Conservation (phyloP, 2,113 vertebrate species). For the Anguilla japonica region DNA sequence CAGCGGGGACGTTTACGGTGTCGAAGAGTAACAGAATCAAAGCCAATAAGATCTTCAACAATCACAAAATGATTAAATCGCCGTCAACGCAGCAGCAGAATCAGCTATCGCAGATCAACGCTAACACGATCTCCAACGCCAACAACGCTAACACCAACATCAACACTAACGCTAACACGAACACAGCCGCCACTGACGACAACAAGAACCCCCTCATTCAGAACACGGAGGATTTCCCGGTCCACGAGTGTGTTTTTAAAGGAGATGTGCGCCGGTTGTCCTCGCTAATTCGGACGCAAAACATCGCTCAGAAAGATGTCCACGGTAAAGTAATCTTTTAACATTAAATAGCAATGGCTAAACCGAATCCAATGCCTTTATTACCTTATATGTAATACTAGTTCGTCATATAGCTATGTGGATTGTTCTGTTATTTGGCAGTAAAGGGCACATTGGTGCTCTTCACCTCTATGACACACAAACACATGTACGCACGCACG, state of each 20-base stretch:
- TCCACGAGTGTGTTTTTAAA: conserved; percentile 91
- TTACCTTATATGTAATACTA: not conserved
- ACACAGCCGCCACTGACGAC: conserved; percentile 51
- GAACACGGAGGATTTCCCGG: conserved; percentile 73
- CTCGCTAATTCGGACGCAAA: conserved; percentile 89
- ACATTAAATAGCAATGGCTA: not conserved
- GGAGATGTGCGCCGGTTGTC: conserved; percentile 87
- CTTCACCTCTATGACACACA: too few relatives aligned
- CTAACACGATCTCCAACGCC: conserved; percentile 53
- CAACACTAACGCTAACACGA: conserved; percentile 55
- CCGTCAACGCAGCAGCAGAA: conserved; percentile 57
- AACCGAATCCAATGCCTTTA: not conserved
- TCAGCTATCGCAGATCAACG: conserved; percentile 63
- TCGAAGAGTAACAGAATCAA: conserved; percentile 58
- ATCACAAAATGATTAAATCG: conserved; percentile 56
- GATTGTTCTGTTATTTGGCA: not conserved
- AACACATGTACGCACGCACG: too few relatives aligned
- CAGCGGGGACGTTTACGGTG: conserved; percentile 67
- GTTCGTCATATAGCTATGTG: not conserved
- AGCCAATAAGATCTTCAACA: conserved; percentile 68
- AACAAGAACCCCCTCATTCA: conserved; percentile 67
- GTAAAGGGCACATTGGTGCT: too few relatives aligned
- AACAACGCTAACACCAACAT: conserved; percentile 56
- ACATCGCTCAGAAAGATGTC: conserved; percentile 90
- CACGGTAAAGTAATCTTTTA: conserved; percentile 75